These are phyloP conservation scores for Aptenodytes patagonicus DNA, from an alignment of 2,113 vertebrate species.

Conservation along the genomic window DNA sequence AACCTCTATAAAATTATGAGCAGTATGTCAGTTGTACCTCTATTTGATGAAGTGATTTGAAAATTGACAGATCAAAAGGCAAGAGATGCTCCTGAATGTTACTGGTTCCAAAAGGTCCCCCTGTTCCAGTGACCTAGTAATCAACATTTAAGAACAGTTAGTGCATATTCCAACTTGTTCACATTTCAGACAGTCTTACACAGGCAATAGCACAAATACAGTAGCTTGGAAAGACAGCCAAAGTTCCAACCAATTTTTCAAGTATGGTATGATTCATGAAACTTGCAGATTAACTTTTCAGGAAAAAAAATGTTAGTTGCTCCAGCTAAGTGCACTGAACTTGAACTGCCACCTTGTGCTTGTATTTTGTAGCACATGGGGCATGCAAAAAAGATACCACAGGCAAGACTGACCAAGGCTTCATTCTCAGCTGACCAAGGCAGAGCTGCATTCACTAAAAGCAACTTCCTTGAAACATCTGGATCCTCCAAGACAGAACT, in stretches of 20 bases:
- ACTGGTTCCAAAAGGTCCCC: conserved; percentile 88
- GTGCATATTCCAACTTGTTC: background rate
- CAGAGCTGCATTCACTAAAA: background rate
- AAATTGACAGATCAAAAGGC: conserved; percentile 91
- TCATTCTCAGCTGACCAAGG: background rate
- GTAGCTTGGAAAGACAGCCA: background rate
- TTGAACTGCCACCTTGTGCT: conserved; percentile 65
- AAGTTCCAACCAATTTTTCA: background rate
- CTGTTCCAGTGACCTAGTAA: conserved; percentile 84
- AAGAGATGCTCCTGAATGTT: conserved; percentile 91
- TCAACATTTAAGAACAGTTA: background rate
- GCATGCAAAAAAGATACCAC: background rate
- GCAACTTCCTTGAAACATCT: background rate
- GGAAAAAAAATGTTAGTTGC: background rate
- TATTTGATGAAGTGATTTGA: conserved; percentile 93
- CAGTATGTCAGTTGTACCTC: conserved; percentile 78
- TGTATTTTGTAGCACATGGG: background rate
- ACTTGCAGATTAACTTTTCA: background rate
- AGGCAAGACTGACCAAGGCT: background rate
- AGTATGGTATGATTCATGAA: background rate
- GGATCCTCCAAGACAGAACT: background rate
- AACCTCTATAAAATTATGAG: background rate
- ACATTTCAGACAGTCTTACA: background rate
- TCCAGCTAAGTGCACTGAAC: background rate
- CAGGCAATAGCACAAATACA: background rate